Evolutionary conservation across 2,113 vertebrate species (phyloP), one percentile per base, ranked within the genome.

Genomic region (Dascyllus trimaculatus): DNA sequence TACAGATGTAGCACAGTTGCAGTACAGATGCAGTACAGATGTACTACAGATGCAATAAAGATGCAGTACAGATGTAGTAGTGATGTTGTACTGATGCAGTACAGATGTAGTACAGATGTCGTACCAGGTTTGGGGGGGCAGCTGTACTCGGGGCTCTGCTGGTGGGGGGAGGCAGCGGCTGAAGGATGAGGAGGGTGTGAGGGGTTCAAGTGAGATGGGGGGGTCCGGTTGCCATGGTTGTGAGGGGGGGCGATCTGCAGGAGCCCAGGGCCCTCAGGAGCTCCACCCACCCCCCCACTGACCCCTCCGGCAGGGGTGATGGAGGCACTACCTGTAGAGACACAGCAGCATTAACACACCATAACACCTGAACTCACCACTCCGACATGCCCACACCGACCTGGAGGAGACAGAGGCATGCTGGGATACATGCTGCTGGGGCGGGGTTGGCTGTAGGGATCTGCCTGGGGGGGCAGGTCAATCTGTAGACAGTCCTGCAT

Each of bases 341-440:
- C 0, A 49, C 1, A 0, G 3, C 13, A 19, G n/a, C 2, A 26
- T 71, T 14, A 71, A 5, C 10, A 0, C 32, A 21, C 7, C 1
- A 7, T 26, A 14, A 24, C n/a, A 26, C 1, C 4, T 43, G 40
- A 43, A 15, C 13, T 15, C 40, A 43, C 40, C 11, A 15, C 40
- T 14, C 40, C 3, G 40, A 38, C 1, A 26, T 17, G 13, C 38
- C 40, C 11, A 54, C 15, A 48, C 58, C 89, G 35, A 93, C 89
- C 84, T 75, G 93, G 80, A 5, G 94, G 93, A 49, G 93, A 94
- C n/a, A 93, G 86, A 29, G 92, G 92, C 85, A 90, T 90, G 85
- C 82, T 88, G 52, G 92, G 84, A 87, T 93, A 95, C 64, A 91
- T 84, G 62, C 48, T 63, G 43, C 68, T 19, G 1, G 85, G 38